Evolutionary conservation across 2,797 vertebrate species (phyloP).

Genomic region (Pantherophis alleghaniensis): DNA sequence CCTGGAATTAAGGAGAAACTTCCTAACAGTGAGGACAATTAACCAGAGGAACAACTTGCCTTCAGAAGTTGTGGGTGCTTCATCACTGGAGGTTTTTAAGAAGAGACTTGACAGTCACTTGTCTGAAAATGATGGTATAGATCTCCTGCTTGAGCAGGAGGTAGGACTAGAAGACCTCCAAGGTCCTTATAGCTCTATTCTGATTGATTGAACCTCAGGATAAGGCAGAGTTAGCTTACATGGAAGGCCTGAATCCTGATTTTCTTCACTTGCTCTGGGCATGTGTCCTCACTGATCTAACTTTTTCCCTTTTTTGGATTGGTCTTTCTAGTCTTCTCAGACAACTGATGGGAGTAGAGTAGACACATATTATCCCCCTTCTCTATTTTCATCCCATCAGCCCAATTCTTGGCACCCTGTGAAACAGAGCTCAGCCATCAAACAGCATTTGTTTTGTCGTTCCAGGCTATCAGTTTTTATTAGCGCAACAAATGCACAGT

Average conservation of each 20-base stretch:
- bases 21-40: too few relatives aligned
- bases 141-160: too few relatives aligned
- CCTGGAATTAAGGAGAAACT: too few relatives aligned
- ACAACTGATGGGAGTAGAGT: not conserved
- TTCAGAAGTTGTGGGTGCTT: too few relatives aligned
- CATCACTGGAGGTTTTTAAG: too few relatives aligned
- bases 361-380: not conserved
- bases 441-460: slow-evolving; percentile 9
- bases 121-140: too few relatives aligned
- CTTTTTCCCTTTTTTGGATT: not conserved
- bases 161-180: too few relatives aligned
- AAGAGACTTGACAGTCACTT: too few relatives aligned
- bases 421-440: not conserved
- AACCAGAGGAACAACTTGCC: too few relatives aligned
- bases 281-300: not conserved
- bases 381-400: not conserved
- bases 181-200: too few relatives aligned
- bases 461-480: not conserved
- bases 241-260: not conserved
- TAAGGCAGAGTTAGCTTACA: not conserved
- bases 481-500: slow-evolving; percentile 20
- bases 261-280: not conserved
- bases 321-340: not conserved
- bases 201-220: too few relatives aligned
- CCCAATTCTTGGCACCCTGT: not conserved